Conservation (phyloP, 2,113 vertebrate genomes). For the Rhabdornis inornatus region DNA sequence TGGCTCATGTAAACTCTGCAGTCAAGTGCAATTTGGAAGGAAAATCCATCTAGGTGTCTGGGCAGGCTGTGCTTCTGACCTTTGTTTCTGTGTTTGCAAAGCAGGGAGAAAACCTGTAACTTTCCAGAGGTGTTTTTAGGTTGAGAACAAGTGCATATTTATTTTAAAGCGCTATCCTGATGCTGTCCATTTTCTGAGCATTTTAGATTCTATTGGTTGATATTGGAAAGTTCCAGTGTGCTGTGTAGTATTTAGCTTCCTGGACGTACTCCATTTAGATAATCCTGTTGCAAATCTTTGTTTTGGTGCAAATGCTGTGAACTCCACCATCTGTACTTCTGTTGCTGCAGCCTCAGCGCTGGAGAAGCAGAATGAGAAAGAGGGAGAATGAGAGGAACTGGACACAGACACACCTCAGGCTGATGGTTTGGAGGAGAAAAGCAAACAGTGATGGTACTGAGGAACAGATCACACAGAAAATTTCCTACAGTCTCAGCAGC, state of each 20-base stretch:
- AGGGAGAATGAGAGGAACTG: not conserved
- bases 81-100: not conserved
- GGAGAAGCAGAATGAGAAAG: not conserved
- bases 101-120: not conserved
- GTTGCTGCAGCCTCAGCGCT: not conserved
- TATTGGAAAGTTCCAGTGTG: not conserved
- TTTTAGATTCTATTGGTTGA: not conserved
- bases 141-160: not conserved
- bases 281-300: not conserved
- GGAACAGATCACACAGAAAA: not conserved
- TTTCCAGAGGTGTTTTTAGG: not conserved
- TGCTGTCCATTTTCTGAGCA: not conserved
- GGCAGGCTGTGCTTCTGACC: not conserved
- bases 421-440: not conserved
- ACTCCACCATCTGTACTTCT: not conserved
- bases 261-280: not conserved
- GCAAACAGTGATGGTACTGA: rapidly evolving
- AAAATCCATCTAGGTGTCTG: not conserved
- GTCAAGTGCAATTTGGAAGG: not conserved
- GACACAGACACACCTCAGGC: rapidly evolving
- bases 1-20: not conserved
- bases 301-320: not conserved
- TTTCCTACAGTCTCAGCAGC: not conserved
- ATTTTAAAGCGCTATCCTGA: not conserved
- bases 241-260: not conserved